Evolutionary conservation across 1,140 invertebrate species (phyloP).

Genomic region (Saccostrea glomerata): DNA sequence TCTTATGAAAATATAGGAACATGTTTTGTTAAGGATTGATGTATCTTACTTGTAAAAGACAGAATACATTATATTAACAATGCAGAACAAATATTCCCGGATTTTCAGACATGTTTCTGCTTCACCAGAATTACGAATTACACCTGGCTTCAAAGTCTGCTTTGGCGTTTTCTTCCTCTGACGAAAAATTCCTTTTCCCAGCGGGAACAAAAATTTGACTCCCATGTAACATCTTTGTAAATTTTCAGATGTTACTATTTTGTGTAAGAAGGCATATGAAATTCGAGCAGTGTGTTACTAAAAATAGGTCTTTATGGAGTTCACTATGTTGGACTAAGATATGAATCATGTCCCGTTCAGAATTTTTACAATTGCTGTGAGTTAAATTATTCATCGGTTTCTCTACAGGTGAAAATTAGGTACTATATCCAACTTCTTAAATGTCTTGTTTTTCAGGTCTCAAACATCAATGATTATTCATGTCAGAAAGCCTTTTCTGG

Average conservation of each 20-base stretch:
- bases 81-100: conserved; percentile 5
- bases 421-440: no score
- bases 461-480: no score
- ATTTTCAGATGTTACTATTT: conserved; percentile 1
- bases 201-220: not conserved
- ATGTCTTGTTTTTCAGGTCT: no score
- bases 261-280: not conserved
- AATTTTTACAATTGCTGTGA: no score
- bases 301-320: not conserved
- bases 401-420: no score
- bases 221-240: not conserved
- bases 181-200: conserved; percentile 5
- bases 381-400: no score
- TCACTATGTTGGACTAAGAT: not conserved
- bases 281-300: not conserved
- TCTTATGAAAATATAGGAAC: not conserved
- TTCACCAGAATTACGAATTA: not conserved
- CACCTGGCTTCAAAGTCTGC: conserved; percentile 19
- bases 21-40: conserved; percentile 11
- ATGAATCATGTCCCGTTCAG: not conserved
- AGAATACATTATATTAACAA: conserved; percentile 29
- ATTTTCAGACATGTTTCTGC: not conserved
- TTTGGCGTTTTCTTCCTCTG: not conserved
- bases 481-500: no score
- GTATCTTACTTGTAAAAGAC: not conserved